Evolutionary conservation across 2,888 invertebrate species (phyloP).

Genomic region (Polymixis lichenea): DNA sequence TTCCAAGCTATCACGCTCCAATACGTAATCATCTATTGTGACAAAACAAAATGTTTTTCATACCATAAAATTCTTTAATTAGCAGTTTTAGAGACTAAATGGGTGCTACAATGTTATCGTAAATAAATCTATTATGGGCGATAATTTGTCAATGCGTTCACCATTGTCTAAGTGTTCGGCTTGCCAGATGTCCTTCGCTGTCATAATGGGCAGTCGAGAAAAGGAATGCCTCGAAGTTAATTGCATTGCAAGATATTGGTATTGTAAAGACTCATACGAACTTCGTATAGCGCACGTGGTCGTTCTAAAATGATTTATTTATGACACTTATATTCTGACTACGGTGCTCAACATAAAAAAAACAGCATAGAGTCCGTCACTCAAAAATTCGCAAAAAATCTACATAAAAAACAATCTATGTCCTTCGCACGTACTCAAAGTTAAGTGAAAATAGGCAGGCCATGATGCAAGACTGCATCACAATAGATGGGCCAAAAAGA

Average conservation of each 20-base stretch:
- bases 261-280: not conserved
- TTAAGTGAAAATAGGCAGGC: too few species aligned
- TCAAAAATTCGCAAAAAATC: too few species aligned
- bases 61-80: conserved; percentile 32
- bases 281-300: not conserved
- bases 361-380: too few species aligned
- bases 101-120: conserved; percentile 11
- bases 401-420: too few species aligned
- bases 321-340: not conserved
- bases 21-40: conserved; percentile 30
- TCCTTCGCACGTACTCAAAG: too few species aligned
- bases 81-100: conserved; percentile 32
- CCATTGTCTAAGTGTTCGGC: not conserved
- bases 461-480: too few species aligned
- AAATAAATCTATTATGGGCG: not conserved
- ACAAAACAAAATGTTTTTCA: conserved; percentile 3
- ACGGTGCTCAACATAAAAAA: too few species aligned
- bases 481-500: too few species aligned
- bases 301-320: not conserved
- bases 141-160: conserved; percentile 20
- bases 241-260: not conserved
- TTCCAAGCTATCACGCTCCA: conserved; percentile 15
- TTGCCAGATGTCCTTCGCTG: not conserved
- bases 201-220: not conserved
- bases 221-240: not conserved